These are phyloP conservation scores for Semotilus atromaculatus DNA, from an alignment of 2,797 vertebrate genomes.

Conservation along the genomic window DNA sequence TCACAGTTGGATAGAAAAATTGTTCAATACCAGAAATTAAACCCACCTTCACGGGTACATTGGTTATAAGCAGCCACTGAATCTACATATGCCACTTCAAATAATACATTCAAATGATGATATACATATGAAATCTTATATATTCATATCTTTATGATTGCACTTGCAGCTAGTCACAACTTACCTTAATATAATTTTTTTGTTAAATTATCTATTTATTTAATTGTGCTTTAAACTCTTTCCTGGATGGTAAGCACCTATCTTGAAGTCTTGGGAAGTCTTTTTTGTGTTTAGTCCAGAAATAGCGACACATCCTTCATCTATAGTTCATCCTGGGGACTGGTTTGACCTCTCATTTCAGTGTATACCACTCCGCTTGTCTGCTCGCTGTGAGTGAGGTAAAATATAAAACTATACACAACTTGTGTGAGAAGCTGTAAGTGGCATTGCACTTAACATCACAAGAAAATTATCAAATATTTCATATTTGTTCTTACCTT, in stretches of 20 bases:
- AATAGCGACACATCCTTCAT: conserved; percentile 19
- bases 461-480: background rate
- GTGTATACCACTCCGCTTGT: conserved; percentile 56
- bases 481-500: conserved; percentile 23
- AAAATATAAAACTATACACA: conserved; percentile 43
- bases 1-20: background rate
- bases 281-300: conserved; percentile 9
- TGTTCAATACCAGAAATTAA: background rate
- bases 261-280: background rate
- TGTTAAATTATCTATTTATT: background rate
- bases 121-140: background rate
- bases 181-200: conserved; percentile 15
- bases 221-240: conserved; percentile 8
- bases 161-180: conserved; percentile 1
- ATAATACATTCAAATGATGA: background rate
- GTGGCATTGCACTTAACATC: background rate
- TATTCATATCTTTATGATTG: background rate
- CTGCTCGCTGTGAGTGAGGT: conserved; percentile 68
- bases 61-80: background rate
- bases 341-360: conserved; percentile 72
- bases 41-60: background rate
- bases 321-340: conserved; percentile 76
- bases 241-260: background rate
- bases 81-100: background rate
- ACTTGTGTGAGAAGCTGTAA: background rate